Evolutionary conservation across 2,113 vertebrate species (phyloP).

Genomic region (Microcebus tavaratra): DNA sequence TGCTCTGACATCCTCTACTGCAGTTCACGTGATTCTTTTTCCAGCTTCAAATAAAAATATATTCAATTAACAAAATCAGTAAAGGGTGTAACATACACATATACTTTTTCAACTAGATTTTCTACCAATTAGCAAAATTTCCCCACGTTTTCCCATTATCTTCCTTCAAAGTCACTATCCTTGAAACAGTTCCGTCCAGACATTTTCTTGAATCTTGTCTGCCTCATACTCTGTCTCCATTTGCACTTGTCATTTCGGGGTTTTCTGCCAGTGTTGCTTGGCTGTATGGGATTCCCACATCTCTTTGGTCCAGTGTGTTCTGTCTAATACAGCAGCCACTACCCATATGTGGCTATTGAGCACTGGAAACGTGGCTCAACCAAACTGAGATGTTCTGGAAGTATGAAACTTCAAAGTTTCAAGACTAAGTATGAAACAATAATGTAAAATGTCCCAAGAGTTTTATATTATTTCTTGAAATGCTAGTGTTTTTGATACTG

Average conservation of each 20-base stretch:
- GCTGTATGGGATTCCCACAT: accelerated
- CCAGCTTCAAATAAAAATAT: not conserved
- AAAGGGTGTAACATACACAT: not conserved
- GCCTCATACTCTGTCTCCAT: not conserved
- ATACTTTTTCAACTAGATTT: not conserved
- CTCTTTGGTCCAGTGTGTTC: not conserved
- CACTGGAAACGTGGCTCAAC: not conserved
- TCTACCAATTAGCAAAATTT: constrained; percentile 23
- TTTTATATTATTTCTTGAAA: not conserved
- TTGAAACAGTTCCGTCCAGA: not conserved
- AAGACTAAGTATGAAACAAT: not conserved
- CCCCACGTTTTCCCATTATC: constrained; percentile 19
- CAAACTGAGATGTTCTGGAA: not conserved
- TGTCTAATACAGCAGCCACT: not conserved
- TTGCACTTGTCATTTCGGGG: not conserved
- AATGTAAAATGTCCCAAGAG: not conserved
- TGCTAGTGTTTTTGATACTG: not conserved
- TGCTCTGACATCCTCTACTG: not conserved
- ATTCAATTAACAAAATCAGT: not conserved
- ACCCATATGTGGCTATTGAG: not conserved
- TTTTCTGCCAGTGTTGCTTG: not conserved
- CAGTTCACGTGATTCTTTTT: not conserved
- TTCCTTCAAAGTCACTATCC: constrained; percentile 23
- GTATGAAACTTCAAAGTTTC: not conserved
- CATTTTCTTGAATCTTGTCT: not conserved